Conservation (phyloP, 2,797 vertebrate species). For the Siniperca scherzeri region DNA sequence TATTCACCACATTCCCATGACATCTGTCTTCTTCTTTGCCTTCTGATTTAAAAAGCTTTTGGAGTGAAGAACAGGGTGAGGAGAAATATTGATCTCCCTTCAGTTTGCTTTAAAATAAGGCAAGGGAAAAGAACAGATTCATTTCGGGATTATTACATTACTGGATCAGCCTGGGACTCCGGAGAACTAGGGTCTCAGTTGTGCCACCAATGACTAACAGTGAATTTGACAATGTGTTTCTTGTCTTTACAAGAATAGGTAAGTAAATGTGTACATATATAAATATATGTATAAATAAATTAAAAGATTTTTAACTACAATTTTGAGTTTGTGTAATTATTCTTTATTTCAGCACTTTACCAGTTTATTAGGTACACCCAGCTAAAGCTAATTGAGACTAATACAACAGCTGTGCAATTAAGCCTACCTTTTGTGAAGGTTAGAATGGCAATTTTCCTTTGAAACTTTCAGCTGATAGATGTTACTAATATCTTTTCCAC, state of each 20-base stretch:
- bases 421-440: too few relatives aligned
- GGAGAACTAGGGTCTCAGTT: conserved; percentile 57
- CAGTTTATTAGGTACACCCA: neutral
- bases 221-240: conserved; percentile 77
- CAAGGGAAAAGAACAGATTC: conserved; percentile 3
- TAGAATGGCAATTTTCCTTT: neutral
- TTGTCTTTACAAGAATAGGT: conserved; percentile 82
- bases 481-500: neutral
- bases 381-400: neutral
- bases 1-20: conserved; percentile 35
- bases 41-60: conserved; percentile 27
- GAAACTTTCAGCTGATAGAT: neutral
- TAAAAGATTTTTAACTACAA: conserved; percentile 90
- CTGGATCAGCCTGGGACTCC: conserved; percentile 39
- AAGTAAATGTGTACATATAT: conserved; percentile 88
- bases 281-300: conserved; percentile 91
- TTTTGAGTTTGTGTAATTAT: conserved; percentile 3
- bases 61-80: conserved; percentile 13
- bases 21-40: conserved; percentile 35
- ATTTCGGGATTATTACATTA: conserved; percentile 36
- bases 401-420: neutral
- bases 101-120: conserved; percentile 48
- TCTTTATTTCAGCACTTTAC: neutral
- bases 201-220: conserved; percentile 78
- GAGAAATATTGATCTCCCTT: neutral